Base-by-base conservation (phyloP, 2,888 invertebrate species). In the Allygus modestus region DNA sequence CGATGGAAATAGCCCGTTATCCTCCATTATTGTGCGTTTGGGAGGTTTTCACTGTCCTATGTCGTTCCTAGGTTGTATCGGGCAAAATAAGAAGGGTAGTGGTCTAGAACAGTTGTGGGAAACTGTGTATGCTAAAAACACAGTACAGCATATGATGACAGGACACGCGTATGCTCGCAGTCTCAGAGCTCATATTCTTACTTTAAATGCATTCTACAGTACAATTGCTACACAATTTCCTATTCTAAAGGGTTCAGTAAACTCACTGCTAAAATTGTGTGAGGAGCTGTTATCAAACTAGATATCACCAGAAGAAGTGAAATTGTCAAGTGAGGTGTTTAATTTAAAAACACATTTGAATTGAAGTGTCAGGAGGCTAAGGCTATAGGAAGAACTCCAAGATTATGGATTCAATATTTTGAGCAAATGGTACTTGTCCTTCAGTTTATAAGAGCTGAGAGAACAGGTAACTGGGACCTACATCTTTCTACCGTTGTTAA, bases 61-160 rank as follows among this genome's bases (percentile, higher is more conserved):
- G 23, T 77, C 77, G 11, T 77, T 77, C 43, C 9, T 77, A 26
- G 77, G 41, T 15, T 77, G 15, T 26, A 43, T 77, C n/a, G 77
- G 77, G 26, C 43, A 26, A 20, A 77, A n/a, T 17, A 77, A 43
- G 77, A 41, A 4, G 20, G 77, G 43, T 17, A 77, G 77, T 20
- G 77, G 77, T 11, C 26, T 77, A 1, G 77, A 77, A 20, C 15
- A 33, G n/a, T 26, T 77, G 28, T 77, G 77, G 77, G 77, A 77
- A 20, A 77, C 77, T n/a, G 37, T 33, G 31, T 41, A 77, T 46
- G 77, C 37, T 9, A 37, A 31, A 77, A 77, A 77, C 43, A 43
- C 77, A 12, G n/a, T 46, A n/a, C 41, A 5, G 5, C 77, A 77
- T 46, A 77, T 77, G 77, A 77, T 77, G 5, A 77, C 26, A 26